Evolutionary conservation across 2,888 invertebrate genomes (phyloP), one percentile per base, ranked within the genome.

Genomic region (Tribolium freemani): DNA sequence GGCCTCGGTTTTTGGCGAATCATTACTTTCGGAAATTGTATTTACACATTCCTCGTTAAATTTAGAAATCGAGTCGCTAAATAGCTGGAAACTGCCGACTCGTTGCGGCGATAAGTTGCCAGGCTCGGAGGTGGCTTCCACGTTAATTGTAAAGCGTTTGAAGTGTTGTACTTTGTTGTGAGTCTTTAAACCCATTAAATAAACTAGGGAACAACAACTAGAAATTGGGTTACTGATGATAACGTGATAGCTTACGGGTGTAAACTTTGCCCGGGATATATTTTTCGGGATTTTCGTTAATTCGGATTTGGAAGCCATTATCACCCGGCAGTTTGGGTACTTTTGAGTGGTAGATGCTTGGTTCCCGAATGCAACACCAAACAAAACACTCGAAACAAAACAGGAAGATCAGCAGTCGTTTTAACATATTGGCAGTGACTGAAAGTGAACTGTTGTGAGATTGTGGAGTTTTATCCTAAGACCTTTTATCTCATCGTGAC

Each of bases 41-140:
- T 96, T 95, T 21, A 93, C 91, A 86, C 97, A 97, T 77, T 91
- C 91, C 75, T 95, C 94, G 76, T 94, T 93, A 84, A 96, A 96
- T 79, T 87, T 88, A 16, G 90, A 88, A 50, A 92, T 86, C 6
- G 90, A 88, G 79, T 91, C 91, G 4, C 91, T 89, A 80, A 91
- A 92, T 2, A 93, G 86, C 86, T 93, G 92, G 80, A 94, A 93
- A 72, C 89, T 91, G 9, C 94, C 94, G 2, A 92, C 91, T 46
- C 88, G 87, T 77, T 88, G 88, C 0, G 90, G 90, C 50, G 87
- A 88, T 1, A 88, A 85, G 50, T 86, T 60, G 79, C 80, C 31
- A 84, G 87, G 11, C 84, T 87, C 16, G 87, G 89, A 80, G 86
- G 89, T 79, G 0, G 93, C 91, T 76, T 95, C 94, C 3, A 93